Base-by-base conservation (phyloP, 2,113 vertebrate genomes). In the Pluvialis apricaria region DNA sequence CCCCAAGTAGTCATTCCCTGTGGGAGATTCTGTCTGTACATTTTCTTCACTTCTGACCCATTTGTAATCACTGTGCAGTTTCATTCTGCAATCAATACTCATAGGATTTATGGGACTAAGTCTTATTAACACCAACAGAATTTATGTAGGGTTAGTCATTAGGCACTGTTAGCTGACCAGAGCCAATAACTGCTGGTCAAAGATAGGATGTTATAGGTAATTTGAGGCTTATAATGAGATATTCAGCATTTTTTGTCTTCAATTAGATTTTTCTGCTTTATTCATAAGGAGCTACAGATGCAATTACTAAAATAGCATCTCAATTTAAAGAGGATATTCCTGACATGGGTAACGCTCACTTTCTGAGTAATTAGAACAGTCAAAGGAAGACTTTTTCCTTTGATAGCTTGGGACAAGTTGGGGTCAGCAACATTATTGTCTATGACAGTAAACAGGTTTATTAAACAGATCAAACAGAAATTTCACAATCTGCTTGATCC, bases 401-500 rank as follows among this genome's bases (percentile, higher is more conserved):
- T 95, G 61, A 88, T 82, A 92, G 7, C 11, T 47, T 80, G 42
- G 90, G 65, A 82, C 86, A 97, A 92, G 36, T 90, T 90, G 21
- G 12, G 79, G 83, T 94, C 90, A 97, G 95, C 60, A 95, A 80
- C 17, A 82, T 93, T 85, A 92, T 86, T 94, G 72, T 86, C 66
- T 70, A 62, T 79, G 76, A 57, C 49, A 85, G 88, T 85, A 97
- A 97, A 95, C 86, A 96, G 68, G 88, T 95, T 96, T 97, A 97
- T 97, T 98, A 96, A 96, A 90, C 32, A 96, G 76, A 97, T 96
- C 85, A 95, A 92, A 97, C 66, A 95, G 92, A 96, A 97, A 88
- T 82, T 94, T 95, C 84, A 86, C 75, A 96, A 93, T 92, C 93
- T 97, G 58, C 55, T 97, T 80, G 73, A 78, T 86, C 49, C 93